phyloP scores from a whole-genome alignment of 2,797 vertebrate species.

The Sebastes taczanowskii region DNA sequence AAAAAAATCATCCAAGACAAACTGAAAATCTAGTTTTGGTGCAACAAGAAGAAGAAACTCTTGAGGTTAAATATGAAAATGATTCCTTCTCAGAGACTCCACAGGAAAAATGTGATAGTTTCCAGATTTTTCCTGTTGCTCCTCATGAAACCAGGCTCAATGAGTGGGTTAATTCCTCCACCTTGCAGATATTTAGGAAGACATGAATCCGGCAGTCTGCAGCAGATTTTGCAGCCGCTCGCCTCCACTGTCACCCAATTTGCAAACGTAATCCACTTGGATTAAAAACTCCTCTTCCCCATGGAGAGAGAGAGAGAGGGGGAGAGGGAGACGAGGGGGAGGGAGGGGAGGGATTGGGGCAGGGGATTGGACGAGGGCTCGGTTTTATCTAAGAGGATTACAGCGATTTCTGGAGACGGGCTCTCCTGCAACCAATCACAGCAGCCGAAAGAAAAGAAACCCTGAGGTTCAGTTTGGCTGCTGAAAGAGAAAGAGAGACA shows the following conservation, averaged over 20 bases:
- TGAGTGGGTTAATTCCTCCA: constrained; percentile 2
- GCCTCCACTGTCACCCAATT: constrained; percentile 76
- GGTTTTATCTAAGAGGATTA: constrained; percentile 89
- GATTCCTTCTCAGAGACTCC: not conserved
- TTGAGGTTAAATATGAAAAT: not conserved
- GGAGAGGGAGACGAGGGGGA: not conserved
- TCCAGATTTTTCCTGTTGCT: not conserved
- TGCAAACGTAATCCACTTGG: constrained; percentile 80
- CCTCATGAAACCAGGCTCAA: not conserved
- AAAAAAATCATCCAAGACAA: not conserved
- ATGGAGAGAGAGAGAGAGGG: constrained; percentile 18
- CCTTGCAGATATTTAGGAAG: constrained; percentile 7
- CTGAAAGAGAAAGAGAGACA: constrained; percentile 11
- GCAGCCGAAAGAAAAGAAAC: constrained; percentile 44
- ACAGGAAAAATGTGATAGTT: not conserved
- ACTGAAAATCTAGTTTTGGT: not conserved
- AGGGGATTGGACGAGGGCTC: constrained; percentile 79
- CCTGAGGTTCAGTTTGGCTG: constrained; percentile 49
- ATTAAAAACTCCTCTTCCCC: constrained; percentile 80
- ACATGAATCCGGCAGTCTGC: constrained; percentile 13
- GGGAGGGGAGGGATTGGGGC: constrained; percentile 42
- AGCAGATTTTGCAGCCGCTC: constrained; percentile 46
- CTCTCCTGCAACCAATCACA: constrained; percentile 71
- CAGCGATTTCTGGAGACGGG: constrained; percentile 85
- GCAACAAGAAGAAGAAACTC: not conserved